Conservation (phyloP, 2,888 invertebrate species). For the Diaphora mendica region DNA sequence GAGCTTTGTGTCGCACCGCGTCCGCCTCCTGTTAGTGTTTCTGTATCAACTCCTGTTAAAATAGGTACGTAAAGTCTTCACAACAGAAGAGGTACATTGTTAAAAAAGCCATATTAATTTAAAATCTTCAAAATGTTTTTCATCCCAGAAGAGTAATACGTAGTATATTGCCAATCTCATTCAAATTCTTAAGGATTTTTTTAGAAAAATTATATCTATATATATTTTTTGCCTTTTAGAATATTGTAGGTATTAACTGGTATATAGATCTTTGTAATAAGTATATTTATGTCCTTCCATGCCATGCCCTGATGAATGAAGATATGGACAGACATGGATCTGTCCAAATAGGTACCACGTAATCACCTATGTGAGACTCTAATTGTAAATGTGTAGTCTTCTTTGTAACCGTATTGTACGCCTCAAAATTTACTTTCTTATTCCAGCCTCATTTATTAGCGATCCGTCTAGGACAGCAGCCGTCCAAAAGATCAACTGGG, state of each 20-base stretch:
- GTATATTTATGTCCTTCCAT: not conserved
- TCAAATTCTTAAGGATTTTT: not conserved
- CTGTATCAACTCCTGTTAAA: not conserved
- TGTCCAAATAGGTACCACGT: not conserved
- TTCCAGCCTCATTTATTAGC: conserved; percentile 4
- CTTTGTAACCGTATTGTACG: not conserved
- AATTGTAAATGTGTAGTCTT: not conserved
- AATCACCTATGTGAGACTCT: not conserved
- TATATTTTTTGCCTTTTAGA: not conserved
- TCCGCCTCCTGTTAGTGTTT: conserved; percentile 37
- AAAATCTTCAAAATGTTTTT: not conserved
- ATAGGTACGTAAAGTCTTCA: not conserved
- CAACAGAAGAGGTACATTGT: not conserved
- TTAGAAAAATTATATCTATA: not conserved
- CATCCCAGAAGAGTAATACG: not conserved
- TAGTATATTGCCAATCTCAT: not conserved
- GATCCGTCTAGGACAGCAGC: conserved; percentile 2
- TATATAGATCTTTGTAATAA: not conserved
- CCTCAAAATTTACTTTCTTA: not conserved
- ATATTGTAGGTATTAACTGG: not conserved
- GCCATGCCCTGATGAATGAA: no score
- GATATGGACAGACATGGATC: no score
- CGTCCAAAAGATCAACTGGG: conserved; percentile 17
- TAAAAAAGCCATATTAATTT: not conserved
- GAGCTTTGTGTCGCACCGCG: conserved; percentile 70